phyloP scores from a whole-genome alignment of 1,140 invertebrate genomes.

The Lineus longissimus region DNA sequence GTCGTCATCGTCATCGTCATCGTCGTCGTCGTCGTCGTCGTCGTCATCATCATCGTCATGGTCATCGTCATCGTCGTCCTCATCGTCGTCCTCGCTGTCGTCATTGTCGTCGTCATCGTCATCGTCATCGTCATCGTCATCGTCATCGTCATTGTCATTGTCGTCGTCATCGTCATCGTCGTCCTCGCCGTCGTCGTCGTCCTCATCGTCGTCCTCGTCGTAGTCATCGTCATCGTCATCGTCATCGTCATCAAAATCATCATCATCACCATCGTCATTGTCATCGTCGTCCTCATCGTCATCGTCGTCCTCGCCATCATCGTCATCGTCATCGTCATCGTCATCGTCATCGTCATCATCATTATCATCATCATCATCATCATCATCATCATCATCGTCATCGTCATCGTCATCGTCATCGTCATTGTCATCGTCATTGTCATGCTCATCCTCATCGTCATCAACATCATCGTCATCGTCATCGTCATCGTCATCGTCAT shows the following conservation, averaged over 20 bases:
- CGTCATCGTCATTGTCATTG: constrained; percentile 1
- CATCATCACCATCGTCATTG: too few relatives aligned
- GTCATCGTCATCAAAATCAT: too few relatives aligned
- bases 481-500: too few relatives aligned
- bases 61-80: too few relatives aligned
- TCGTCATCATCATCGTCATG: background rate
- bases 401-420: too few relatives aligned
- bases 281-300: too few relatives aligned
- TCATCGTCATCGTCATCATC: constrained; percentile 1
- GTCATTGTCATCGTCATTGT: too few relatives aligned
- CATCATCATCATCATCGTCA: constrained; percentile 1
- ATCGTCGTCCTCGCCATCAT: background rate
- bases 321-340: constrained; percentile 1
- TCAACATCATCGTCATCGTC: too few relatives aligned
- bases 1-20: background rate
- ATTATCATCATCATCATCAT: constrained; percentile 2
- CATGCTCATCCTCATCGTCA: too few relatives aligned
- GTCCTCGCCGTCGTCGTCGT: background rate
- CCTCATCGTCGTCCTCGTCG: too few relatives aligned
- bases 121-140: constrained; percentile 1
- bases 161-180: constrained; percentile 1
- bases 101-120: constrained; percentile 4
- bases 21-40: background rate
- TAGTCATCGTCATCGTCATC: too few relatives aligned
- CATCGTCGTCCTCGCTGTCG: too few relatives aligned